Conservation (phyloP, 1,140 invertebrate species). For the Myzus persicae region DNA sequence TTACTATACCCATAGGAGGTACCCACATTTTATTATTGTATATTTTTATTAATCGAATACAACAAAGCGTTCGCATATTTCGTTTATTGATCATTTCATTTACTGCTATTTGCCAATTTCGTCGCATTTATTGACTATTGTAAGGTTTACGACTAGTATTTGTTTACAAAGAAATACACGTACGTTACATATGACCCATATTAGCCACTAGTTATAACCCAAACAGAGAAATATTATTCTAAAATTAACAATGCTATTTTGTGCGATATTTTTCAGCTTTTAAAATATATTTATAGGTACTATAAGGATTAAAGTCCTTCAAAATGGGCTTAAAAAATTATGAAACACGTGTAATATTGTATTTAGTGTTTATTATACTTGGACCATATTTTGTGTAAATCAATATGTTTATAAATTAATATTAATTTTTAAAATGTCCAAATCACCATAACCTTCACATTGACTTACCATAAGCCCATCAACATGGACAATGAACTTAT, state of each 20-base stretch:
- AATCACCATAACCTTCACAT: too few species aligned
- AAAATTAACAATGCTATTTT: neutral
- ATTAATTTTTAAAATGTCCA: too few species aligned
- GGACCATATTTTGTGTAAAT: too few species aligned
- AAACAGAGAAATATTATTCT: neutral
- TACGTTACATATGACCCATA: neutral
- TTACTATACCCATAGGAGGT: neutral
- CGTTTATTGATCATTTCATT: neutral
- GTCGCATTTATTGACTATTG: neutral
- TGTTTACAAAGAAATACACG: neutral
- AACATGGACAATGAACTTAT: too few species aligned
- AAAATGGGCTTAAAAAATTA: too few species aligned
- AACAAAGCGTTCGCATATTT: neutral
- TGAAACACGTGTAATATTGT: too few species aligned
- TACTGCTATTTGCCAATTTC: neutral
- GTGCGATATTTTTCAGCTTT: neutral
- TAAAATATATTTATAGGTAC: too few species aligned
- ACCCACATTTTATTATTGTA: neutral
- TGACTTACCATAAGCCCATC: too few species aligned
- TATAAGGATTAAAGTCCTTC: too few species aligned
- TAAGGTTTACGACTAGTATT: neutral
- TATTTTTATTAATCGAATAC: neutral
- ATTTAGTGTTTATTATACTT: too few species aligned
- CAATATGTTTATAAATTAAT: too few species aligned
- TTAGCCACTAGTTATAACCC: neutral